These are phyloP conservation scores for Syritta pipiens DNA, from an alignment of 2,888 invertebrate genomes.

Conservation along the genomic window DNA sequence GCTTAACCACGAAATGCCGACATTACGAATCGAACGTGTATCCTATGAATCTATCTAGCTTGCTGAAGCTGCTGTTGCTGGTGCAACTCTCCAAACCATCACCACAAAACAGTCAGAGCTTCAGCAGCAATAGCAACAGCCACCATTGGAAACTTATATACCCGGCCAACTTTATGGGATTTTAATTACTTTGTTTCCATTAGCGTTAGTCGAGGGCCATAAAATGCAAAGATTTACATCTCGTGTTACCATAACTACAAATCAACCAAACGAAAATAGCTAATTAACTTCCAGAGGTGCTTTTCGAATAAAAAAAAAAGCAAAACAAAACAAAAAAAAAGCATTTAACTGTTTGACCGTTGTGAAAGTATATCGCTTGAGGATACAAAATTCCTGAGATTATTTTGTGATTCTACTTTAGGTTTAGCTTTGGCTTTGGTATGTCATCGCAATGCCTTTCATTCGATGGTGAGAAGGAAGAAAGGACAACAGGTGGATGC, in stretches of 20 bases:
- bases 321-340: no score
- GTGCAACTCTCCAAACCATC: neutral
- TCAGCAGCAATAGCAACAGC: no score
- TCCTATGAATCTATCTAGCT: no score
- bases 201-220: conserved; percentile 2
- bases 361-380: neutral
- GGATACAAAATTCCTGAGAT: no score
- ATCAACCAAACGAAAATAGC: conserved; percentile 6
- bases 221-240: conserved; percentile 27
- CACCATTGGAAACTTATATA: neutral
- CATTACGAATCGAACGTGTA: neutral
- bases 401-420: no score
- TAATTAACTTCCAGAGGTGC: conserved; percentile 15
- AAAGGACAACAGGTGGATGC: no score
- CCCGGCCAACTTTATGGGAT: conserved; percentile 4
- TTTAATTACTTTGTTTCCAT: conserved; percentile 32
- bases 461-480: no score
- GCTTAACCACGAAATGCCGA: conserved; percentile 3
- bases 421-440: no score
- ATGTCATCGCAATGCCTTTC: no score
- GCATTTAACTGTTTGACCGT: no score
- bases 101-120: no score
- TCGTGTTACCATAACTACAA: neutral
- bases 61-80: neutral
- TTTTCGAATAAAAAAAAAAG: no score